Evolutionary conservation across 2,797 vertebrate species (phyloP).

Genomic region (Gymnoscopelus microlampas): DNA sequence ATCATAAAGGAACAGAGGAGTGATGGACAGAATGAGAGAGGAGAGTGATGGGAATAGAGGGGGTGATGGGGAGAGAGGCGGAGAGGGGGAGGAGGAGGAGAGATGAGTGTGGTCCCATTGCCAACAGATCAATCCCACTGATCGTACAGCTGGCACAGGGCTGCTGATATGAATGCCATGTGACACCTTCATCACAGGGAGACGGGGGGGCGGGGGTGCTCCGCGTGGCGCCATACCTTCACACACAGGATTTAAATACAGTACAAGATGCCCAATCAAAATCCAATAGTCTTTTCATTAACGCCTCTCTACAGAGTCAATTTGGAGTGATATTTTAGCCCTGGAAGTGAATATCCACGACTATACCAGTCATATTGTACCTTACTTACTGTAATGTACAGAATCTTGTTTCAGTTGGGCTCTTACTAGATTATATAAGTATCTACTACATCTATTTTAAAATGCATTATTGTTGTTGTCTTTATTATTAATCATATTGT

Average conservation of each 20-base stretch:
- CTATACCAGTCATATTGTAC: no score
- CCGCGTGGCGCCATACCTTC: conserved; percentile 67
- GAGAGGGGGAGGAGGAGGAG: conserved; percentile 23
- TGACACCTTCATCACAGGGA: conserved; percentile 51
- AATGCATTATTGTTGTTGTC: no score
- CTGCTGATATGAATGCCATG: conserved; percentile 68
- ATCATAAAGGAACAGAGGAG: conserved; percentile 34
- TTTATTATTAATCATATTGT: no score
- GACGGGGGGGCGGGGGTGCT: conserved; percentile 58
- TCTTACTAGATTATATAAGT: no score
- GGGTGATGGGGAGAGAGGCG: conserved; percentile 6
- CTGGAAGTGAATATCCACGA: no score
- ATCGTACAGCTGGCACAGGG: conserved; percentile 75
- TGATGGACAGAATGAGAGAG: conserved; percentile 14
- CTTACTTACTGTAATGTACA: no score
- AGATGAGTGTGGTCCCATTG: conserved; percentile 69
- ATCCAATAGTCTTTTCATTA: conserved; percentile 67
- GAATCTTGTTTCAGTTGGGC: no score
- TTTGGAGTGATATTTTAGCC: no score
- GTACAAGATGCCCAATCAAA: conserved; percentile 64
- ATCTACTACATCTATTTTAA: no score
- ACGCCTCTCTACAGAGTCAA: conserved; percentile 43
- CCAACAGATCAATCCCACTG: conserved; percentile 76
- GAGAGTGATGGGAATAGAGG: conserved; percentile 24
- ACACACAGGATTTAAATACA: conserved; percentile 60